A percentile compares a stretch with the other conserved stretches of the same genome.
Evolutionary conservation across 2,888 invertebrate genomes (phyloP).

Genomic region (Ectobius pallidus): DNA sequence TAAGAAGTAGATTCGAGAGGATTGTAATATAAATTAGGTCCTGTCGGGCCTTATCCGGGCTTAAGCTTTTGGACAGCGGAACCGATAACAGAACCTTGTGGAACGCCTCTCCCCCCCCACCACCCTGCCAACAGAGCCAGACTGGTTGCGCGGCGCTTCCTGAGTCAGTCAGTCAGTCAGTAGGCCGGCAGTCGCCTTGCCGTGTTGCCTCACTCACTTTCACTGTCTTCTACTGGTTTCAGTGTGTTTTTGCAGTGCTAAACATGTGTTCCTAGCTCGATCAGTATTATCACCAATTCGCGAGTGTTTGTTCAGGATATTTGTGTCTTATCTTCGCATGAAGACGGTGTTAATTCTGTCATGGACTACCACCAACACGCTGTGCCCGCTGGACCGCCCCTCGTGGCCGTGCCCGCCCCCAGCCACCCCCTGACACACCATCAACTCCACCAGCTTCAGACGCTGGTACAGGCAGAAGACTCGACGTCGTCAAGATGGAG

Average conservation of each 20-base stretch:
- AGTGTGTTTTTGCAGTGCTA: not conserved
- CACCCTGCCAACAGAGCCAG: not conserved
- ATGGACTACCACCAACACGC: conserved; percentile 49
- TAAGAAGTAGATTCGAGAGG: too few relatives aligned
- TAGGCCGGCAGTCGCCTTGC: conserved; percentile 21
- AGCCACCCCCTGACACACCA: conserved; percentile 67
- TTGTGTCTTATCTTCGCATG: too few relatives aligned
- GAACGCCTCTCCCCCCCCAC: not conserved
- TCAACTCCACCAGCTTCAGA: conserved; percentile 61
- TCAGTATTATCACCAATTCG: too few relatives aligned
- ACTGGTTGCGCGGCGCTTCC: not conserved
- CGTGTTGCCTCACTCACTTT: not conserved
- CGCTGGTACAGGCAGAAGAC: conserved; percentile 45
- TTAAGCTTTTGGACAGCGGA: not conserved
- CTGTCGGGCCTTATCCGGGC: too few relatives aligned
- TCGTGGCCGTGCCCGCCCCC: conserved; percentile 58
- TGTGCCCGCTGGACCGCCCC: conserved; percentile 24
- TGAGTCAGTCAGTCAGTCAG: conserved; percentile 27
- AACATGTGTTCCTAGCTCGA: too few relatives aligned
- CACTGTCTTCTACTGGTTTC: too few relatives aligned
- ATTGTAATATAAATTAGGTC: too few relatives aligned
- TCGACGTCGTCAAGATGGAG: conserved; percentile 63
- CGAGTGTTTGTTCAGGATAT: too few relatives aligned
- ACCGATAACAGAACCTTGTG: not conserved
- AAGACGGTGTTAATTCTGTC: too few relatives aligned